phyloP scores from a whole-genome alignment of 2,797 vertebrate species.

The Danio choprae region DNA sequence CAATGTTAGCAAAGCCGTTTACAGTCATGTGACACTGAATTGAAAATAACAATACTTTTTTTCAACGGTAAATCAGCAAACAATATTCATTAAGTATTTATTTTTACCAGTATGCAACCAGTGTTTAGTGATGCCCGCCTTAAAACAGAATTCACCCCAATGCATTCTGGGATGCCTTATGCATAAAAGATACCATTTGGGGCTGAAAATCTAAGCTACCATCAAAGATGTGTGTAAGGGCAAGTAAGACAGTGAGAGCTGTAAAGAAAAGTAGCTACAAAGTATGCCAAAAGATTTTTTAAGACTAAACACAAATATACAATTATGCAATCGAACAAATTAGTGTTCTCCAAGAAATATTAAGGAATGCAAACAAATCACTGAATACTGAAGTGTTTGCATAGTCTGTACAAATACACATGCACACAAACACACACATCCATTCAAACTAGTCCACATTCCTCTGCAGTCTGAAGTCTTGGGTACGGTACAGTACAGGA shows the following conservation, averaged over 20 bases:
- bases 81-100: background rate
- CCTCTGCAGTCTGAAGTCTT: constrained; percentile 38
- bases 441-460: constrained; percentile 39
- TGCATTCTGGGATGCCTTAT: background rate
- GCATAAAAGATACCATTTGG: background rate
- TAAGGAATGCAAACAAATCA: constrained; percentile 32
- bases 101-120: background rate
- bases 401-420: constrained; percentile 26
- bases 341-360: constrained; percentile 60
- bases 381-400: constrained; percentile 24
- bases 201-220: background rate
- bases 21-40: background rate
- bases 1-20: background rate
- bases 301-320: constrained; percentile 63
- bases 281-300: background rate
- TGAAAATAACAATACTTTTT: no score
- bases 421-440: constrained; percentile 29
- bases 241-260: constrained; percentile 28
- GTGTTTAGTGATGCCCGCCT: background rate
- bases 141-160: background rate
- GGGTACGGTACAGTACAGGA: background rate
- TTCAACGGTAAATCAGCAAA: background rate
- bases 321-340: constrained; percentile 62
- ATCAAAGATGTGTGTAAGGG: background rate
- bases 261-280: background rate